Evolutionary conservation across 2,888 invertebrate species (phyloP).

Genomic region (Cataglyphis cursor): DNA sequence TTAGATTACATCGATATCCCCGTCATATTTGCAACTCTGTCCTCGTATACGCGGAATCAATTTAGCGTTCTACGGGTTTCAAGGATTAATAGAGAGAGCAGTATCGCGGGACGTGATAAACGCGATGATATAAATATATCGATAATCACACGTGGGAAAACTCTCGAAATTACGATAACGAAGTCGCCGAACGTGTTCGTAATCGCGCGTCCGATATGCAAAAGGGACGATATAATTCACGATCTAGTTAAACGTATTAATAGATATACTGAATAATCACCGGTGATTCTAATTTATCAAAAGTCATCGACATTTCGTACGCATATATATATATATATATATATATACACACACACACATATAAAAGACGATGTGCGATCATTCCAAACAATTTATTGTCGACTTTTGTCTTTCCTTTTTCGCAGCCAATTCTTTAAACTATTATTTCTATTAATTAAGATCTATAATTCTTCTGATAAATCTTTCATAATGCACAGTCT

Average conservation of each 20-base stretch:
- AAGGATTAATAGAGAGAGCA: slow-evolving; percentile 31
- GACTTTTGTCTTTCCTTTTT: background rate
- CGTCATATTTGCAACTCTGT: background rate
- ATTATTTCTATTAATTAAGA: slow-evolving; percentile 11
- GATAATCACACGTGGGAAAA: slow-evolving; percentile 49
- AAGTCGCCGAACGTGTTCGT: slow-evolving; percentile 45
- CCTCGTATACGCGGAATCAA: slow-evolving; percentile 26
- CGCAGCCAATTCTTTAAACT: background rate
- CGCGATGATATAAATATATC: slow-evolving; percentile 39
- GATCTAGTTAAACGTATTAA: slow-evolving; percentile 55
- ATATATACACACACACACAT: background rate
- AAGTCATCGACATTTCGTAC: slow-evolving; percentile 26
- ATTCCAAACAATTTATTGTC: background rate
- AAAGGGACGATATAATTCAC: slow-evolving; percentile 38
- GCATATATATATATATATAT: no score
- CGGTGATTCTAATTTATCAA: slow-evolving; percentile 40
- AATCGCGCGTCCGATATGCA: slow-evolving; percentile 30
- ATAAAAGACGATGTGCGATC: background rate
- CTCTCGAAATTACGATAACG: slow-evolving; percentile 53
- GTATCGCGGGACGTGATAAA: slow-evolving; percentile 24
- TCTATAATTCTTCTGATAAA: background rate
- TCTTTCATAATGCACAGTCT: background rate
- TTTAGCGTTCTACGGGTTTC: slow-evolving; percentile 24
- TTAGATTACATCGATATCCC: background rate
- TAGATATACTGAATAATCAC: slow-evolving; percentile 28